Base-by-base conservation (phyloP, 2,113 vertebrate species). In the Pelobates fuscus region DNA sequence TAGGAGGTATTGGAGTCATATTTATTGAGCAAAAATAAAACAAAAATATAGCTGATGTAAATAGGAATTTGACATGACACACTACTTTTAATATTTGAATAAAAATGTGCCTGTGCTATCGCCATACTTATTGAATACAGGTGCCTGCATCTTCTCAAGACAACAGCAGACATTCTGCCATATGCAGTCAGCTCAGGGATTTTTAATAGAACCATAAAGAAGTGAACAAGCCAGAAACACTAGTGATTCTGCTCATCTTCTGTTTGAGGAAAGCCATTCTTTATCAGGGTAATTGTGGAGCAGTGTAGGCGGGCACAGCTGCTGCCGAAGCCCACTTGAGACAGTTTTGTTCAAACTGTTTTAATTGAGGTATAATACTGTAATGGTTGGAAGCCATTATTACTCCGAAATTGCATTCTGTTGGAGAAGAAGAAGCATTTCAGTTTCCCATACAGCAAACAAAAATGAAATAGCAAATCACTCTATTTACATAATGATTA, bases 341-440 rank as follows among this genome's bases (percentile, higher is more conserved):
- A 76, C 69, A 68, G 69, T 84, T 88, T 85, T 84, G 81, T 81
- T 82, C 81, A 89, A 86, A 84, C 71, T 80, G 80, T 83, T 82
- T 82, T 86, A 88, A 89, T 82, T 32, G 73, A 84, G 78, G 84
- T 86, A 83, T 70, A 85, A 82, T 57, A 78, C 81, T 54, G 84
- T 88, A 78, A 85, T 81, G 77, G 83, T 85, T 78, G 78, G 80
- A 87, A 84, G 71, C 70, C 81, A 84, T 86, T 86, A 85, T 79
- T 70, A 65, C 32, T 44, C 30, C 82, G 77, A 78, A 78, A 81
- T 80, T 82, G 79, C 77, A 86, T 86, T 78, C 81, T 70, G 78
- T 68, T 59, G 75, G 81, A 72, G 69, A 80, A 8, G 3, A 80
- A 74, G 81, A 80, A 24, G 44, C 21, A 23, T 71, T 72, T 63